Base-by-base conservation (phyloP, 2,797 vertebrate species). In the Euphonia xanthogaster region DNA sequence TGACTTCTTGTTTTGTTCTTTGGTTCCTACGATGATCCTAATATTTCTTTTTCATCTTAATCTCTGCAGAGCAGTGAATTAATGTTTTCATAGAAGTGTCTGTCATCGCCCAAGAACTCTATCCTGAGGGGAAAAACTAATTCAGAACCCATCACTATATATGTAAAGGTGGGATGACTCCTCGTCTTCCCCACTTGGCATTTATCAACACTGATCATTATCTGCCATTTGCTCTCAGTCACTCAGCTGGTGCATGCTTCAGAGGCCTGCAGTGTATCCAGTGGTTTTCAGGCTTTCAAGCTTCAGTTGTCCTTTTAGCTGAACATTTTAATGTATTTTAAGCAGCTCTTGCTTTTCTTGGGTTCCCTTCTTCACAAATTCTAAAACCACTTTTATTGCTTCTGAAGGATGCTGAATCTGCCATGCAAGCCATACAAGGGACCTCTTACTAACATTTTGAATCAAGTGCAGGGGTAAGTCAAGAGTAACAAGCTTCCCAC, bases 11-110 rank as follows among this genome's bases (percentile, higher is more conserved):
- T 93, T 90, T 85, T 93, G 84, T 85, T 95, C 81, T 85, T 79
- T 35, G 40, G 89, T 96, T 93, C 78, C 81, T 55, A 44, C 3
- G 13, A 54, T 9, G 70, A 86, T 94, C 85, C 87, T 90, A 91
- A 90, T 91, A 78, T 90, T 96, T 96, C 75, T 89, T 89, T 87
- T 91, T 83, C 21, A 22, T 82, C 66, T 77, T 90, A 87, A 92
- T 92, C 75, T 94, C 79, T 88, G 51, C 84, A 81, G 73, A 95
- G 76, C 66, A 81, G 44, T 86, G 93, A 93, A 93, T 92, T 93
- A 91, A 73, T 96, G 91, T 95, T 97, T 96, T 94, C 89, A 81
- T 42, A 84, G 84, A 94, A 44, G 68, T 90, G 89, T 84, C 91
- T 96, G 93, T 94, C 96, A 94, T 58, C 5, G 0, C 76, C 54